Percentiles rank a stretch among this genome's conserved stretches.
Evolutionary conservation across 2,113 vertebrate genomes (phyloP).

Genomic region (Petrocephalus zakoni): DNA sequence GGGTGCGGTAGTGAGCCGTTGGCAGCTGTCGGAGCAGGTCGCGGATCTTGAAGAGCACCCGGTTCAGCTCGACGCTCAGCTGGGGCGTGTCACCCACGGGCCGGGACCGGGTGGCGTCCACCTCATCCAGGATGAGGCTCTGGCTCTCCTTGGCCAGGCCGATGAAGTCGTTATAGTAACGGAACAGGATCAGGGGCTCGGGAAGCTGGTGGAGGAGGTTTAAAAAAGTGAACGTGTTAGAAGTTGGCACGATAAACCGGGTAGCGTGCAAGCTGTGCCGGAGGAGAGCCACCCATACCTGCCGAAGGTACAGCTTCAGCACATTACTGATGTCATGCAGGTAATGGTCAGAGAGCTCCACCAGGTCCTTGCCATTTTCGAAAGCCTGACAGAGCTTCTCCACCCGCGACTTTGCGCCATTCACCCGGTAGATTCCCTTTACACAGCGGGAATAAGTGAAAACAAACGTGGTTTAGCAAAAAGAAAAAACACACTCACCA

Average conservation of each 20-base stretch:
- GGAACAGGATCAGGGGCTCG: conserved; percentile 87
- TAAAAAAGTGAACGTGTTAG: background rate
- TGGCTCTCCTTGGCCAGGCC: conserved; percentile 88
- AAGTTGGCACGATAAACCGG: background rate
- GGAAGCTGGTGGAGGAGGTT: conserved; percentile 67
- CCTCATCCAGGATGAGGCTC: conserved; percentile 64
- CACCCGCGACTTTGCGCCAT: conserved; percentile 90
- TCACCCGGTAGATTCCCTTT: conserved; percentile 94
- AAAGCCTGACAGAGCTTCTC: conserved; percentile 97
- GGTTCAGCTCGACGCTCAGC: conserved; percentile 68
- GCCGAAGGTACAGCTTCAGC: conserved; percentile 91
- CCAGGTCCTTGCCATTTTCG: conserved; percentile 94
- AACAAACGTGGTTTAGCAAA: background rate
- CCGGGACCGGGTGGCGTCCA: conserved; percentile 57
- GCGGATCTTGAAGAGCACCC: conserved; percentile 78
- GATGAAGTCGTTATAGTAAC: conserved; percentile 88
- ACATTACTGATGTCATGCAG: conserved; percentile 96
- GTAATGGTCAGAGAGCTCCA: conserved; percentile 87
- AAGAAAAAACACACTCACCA: background rate
- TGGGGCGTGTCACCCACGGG: conserved; percentile 51
- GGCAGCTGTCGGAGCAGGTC: conserved; percentile 85
- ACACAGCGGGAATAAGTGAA: background rate
- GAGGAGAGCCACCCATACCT: conserved; percentile 60
- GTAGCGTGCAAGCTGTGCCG: background rate
- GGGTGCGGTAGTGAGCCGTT: conserved; percentile 76